Evolutionary conservation across 1,140 invertebrate species (phyloP).

Genomic region (Dreissena polymorpha): DNA sequence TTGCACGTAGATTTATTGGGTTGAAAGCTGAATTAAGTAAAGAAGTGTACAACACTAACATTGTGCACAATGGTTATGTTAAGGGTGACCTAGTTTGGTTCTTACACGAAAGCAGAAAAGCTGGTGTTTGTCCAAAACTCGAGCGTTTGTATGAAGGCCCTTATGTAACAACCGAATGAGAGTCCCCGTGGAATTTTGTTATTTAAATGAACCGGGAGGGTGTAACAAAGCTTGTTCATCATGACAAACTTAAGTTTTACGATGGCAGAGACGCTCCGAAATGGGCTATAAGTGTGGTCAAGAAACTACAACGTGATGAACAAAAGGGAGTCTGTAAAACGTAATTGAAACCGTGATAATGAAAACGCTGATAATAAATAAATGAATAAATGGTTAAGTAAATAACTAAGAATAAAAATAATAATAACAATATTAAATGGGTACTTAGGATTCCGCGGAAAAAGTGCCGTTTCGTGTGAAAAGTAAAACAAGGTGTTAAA

Average conservation of each 20-base stretch:
- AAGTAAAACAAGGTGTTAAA: too few species aligned
- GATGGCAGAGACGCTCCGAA: slow-evolving; percentile 2
- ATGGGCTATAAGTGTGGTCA: slow-evolving; percentile 4
- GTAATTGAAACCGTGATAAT: too few species aligned
- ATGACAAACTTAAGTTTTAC: slow-evolving; percentile 21
- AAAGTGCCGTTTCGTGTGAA: too few species aligned
- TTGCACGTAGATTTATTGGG: slow-evolving; percentile 15
- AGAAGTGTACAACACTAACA: not conserved
- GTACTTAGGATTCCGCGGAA: too few species aligned
- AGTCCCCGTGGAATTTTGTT: slow-evolving; percentile 13
- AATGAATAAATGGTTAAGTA: too few species aligned
- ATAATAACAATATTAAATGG: too few species aligned
- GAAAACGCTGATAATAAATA: too few species aligned
- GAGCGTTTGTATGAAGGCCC: slow-evolving; percentile 16
- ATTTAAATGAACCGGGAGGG: slow-evolving; percentile 6
- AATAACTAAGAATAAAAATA: too few species aligned
- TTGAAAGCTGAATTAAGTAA: slow-evolving; percentile 12
- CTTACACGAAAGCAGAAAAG: slow-evolving; percentile 9
- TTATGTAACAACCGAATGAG: not conserved
- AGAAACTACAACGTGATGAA: not conserved
- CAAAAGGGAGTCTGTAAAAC: too few species aligned
- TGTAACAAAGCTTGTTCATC: not conserved
- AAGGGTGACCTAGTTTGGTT: slow-evolving; percentile 18
- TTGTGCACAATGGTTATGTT: not conserved
- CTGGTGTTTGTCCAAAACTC: slow-evolving; percentile 12